Evolutionary conservation across 2,797 vertebrate species (phyloP).

Genomic region (Merluccius polli): DNA sequence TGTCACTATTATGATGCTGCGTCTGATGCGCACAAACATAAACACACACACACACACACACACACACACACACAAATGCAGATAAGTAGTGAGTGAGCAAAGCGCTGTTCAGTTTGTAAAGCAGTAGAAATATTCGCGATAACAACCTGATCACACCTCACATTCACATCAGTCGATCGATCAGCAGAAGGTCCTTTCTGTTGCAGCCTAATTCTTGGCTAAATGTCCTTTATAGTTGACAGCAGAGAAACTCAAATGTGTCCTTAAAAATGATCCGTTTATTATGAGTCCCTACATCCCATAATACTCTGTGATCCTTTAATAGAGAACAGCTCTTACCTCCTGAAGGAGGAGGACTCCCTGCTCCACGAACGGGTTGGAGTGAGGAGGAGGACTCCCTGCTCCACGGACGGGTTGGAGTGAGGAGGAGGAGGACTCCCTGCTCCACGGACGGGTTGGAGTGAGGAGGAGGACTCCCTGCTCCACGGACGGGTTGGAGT

Average conservation of each 20-base stretch:
- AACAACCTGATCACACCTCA: neutral
- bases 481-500: too few species aligned
- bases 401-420: constrained; percentile 44
- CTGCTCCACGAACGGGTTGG: constrained; percentile 39
- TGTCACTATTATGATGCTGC: neutral
- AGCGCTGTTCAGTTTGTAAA: too few species aligned
- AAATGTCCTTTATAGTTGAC: too few species aligned
- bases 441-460: constrained; percentile 44
- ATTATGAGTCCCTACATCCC: too few species aligned
- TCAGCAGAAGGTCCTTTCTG: neutral
- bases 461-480: neutral
- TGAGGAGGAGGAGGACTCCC: constrained; percentile 1
- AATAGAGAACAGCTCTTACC: neutral
- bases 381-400: neutral
- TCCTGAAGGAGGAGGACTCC: neutral
- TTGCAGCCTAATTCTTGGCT: too few species aligned
- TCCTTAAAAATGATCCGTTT: neutral
- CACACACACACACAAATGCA: neutral
- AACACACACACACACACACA: neutral
- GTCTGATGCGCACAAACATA: neutral
- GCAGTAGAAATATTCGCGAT: neutral
- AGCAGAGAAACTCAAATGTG: too few species aligned
- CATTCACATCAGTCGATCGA: neutral
- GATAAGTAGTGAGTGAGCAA: neutral
- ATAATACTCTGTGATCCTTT: too few species aligned